Percentiles rank a stretch among this genome's conserved stretches.
phyloP scores from a whole-genome alignment of 2,888 invertebrate genomes.

The Chironomus riparius region DNA sequence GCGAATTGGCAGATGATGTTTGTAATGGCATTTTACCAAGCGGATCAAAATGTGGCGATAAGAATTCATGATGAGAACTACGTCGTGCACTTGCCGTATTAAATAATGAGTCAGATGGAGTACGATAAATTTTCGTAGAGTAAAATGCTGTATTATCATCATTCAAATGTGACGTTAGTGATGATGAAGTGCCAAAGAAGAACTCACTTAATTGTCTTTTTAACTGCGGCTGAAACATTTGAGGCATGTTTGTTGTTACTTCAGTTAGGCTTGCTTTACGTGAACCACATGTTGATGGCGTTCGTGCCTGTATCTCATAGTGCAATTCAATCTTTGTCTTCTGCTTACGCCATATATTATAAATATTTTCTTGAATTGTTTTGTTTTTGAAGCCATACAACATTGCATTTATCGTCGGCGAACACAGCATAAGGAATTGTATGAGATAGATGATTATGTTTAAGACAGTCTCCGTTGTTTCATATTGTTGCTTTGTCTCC shows the following conservation, averaged over 20 bases:
- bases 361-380: constrained; percentile 59
- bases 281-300: constrained; percentile 68
- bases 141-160: constrained; percentile 12
- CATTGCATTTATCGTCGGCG: constrained; percentile 66
- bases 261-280: constrained; percentile 58
- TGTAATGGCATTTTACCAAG: background rate
- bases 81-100: background rate
- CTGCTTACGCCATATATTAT: constrained; percentile 69
- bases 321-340: constrained; percentile 70
- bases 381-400: constrained; percentile 69
- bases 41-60: constrained; percentile 22
- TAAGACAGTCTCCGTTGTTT: constrained; percentile 38
- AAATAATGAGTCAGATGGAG: constrained; percentile 20
- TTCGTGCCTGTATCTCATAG: constrained; percentile 70
- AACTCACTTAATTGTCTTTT: constrained; percentile 22
- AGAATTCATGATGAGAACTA: constrained; percentile 19
- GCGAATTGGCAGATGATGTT: background rate
- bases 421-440: constrained; percentile 45
- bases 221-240: background rate
- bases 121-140: constrained; percentile 13
- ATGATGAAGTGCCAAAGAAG: constrained; percentile 23
- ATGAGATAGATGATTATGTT: constrained; percentile 56
- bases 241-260: constrained; percentile 4
- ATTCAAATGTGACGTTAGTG: constrained; percentile 20
- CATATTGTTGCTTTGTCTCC: constrained; percentile 37